Evolutionary conservation across 2,797 vertebrate genomes (phyloP).

Genomic region (Benthosema pterotum): DNA sequence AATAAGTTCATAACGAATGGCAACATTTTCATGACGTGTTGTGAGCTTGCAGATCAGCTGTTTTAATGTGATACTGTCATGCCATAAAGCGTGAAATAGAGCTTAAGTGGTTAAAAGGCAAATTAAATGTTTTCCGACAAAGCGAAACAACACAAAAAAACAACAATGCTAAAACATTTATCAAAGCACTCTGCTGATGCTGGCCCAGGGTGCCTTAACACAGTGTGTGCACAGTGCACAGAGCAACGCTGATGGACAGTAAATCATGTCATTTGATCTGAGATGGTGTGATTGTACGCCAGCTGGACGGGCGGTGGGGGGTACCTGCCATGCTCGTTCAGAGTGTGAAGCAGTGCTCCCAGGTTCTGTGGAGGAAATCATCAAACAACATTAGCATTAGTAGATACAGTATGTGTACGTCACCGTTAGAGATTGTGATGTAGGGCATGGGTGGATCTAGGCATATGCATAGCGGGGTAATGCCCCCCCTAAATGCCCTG

Average conservation of each 20-base stretch:
- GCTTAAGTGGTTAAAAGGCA: constrained; percentile 29
- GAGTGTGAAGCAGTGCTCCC: constrained; percentile 79
- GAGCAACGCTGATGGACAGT: constrained; percentile 60
- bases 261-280: constrained; percentile 52
- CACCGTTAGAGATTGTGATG: constrained; percentile 16
- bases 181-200: constrained; percentile 58
- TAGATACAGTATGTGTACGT: no score
- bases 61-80: no score
- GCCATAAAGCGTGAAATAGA: no score
- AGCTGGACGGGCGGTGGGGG: background rate
- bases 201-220: constrained; percentile 60
- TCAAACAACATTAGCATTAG: constrained; percentile 23
- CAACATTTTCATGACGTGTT: no score
- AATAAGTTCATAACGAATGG: no score
- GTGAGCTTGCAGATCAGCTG: no score
- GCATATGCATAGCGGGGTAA: no score
- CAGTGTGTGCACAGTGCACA: constrained; percentile 42
- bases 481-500: no score
- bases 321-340: constrained; percentile 88
- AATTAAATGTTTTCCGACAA: constrained; percentile 11
- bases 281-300: constrained; percentile 35
- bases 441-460: no score
- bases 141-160: constrained; percentile 4
- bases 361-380: constrained; percentile 76
- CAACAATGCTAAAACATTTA: constrained; percentile 29